Percentiles rank a stretch among this genome's conserved stretches.
Evolutionary conservation across 1,140 invertebrate species (phyloP).

Genomic region (Lasaia peninsularis): DNA sequence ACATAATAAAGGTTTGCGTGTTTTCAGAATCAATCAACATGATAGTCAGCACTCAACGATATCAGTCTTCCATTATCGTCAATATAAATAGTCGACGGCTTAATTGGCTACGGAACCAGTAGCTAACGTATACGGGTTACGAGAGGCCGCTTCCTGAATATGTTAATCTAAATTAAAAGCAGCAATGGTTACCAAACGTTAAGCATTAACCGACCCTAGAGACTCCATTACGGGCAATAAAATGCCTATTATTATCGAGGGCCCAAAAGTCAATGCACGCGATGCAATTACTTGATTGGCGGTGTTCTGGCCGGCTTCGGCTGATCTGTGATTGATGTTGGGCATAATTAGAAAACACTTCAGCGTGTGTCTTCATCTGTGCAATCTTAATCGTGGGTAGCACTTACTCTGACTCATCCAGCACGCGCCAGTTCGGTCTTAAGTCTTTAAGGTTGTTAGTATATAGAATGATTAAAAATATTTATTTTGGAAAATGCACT

Average conservation of each 20-base stretch:
- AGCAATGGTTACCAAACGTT: slow-evolving; percentile 52
- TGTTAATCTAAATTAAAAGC: slow-evolving; percentile 71
- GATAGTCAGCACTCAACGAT: slow-evolving; percentile 58
- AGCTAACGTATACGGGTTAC: slow-evolving; percentile 20
- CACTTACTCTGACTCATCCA: slow-evolving; percentile 66
- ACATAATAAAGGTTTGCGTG: slow-evolving; percentile 42
- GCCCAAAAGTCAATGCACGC: slow-evolving; percentile 75
- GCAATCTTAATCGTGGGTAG: slow-evolving; percentile 70
- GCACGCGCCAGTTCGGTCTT: slow-evolving; percentile 36
- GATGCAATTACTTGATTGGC: slow-evolving; percentile 77
- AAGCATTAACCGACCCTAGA: slow-evolving; percentile 70
- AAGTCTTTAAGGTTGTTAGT: background rate
- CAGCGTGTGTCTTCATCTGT: slow-evolving; percentile 70
- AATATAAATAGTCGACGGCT: slow-evolving; percentile 48
- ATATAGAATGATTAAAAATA: slow-evolving; percentile 17
- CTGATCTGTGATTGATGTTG: slow-evolving; percentile 67
- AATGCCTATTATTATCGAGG: slow-evolving; percentile 77
- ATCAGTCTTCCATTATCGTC: slow-evolving; percentile 52
- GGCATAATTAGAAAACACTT: slow-evolving; percentile 76
- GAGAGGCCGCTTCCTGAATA: slow-evolving; percentile 52
- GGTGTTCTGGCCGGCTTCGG: slow-evolving; percentile 60
- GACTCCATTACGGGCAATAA: slow-evolving; percentile 74
- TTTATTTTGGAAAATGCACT: too few relatives aligned
- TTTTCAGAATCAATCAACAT: slow-evolving; percentile 58
- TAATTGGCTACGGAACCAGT: slow-evolving; percentile 66